A percentile compares a stretch with the other conserved stretches of the same genome.
These are phyloP conservation scores for Oryzias celebensis DNA, from an alignment of 2,113 vertebrate genomes.

Conservation along the genomic window DNA sequence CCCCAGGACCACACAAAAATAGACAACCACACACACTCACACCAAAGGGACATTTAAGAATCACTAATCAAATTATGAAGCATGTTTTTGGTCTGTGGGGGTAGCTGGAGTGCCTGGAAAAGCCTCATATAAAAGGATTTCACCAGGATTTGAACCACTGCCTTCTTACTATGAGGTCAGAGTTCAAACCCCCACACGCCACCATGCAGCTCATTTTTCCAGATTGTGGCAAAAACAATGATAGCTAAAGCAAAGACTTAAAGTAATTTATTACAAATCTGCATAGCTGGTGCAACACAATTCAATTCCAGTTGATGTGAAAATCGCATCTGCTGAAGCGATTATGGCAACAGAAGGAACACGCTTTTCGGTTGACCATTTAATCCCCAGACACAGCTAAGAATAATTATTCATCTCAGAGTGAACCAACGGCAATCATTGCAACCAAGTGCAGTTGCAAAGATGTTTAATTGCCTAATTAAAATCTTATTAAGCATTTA, in stretches of 20 bases:
- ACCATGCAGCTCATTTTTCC: too few relatives aligned
- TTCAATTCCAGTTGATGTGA: slow-evolving; percentile 3
- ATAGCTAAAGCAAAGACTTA: slow-evolving; percentile 8
- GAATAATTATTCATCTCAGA: slow-evolving; percentile 72
- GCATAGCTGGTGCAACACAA: slow-evolving; percentile 1
- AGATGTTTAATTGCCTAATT: slow-evolving; percentile 78
- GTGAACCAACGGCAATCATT: slow-evolving; percentile 71
- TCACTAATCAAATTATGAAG: too few relatives aligned
- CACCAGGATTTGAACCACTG: too few relatives aligned
- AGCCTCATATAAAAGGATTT: too few relatives aligned
- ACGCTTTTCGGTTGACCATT: slow-evolving; percentile 38
- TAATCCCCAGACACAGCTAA: slow-evolving; percentile 65
- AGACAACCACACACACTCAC: too few relatives aligned
- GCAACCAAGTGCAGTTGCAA: slow-evolving; percentile 74
- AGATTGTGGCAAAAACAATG: too few relatives aligned
- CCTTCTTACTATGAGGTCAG: too few relatives aligned
- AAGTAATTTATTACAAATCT: background rate
- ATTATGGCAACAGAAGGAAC: slow-evolving; percentile 35
- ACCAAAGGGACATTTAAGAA: too few relatives aligned
- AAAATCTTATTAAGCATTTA: slow-evolving; percentile 74
- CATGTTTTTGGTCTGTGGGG: too few relatives aligned
- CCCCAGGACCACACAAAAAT: too few relatives aligned
- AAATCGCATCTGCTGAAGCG: slow-evolving; percentile 45
- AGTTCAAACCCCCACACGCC: too few relatives aligned
- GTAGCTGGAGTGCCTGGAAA: too few relatives aligned